Evolutionary conservation across 1,140 invertebrate genomes (phyloP), one percentile per base, ranked within the genome.

Genomic region (Papilio polyxenes): DNA sequence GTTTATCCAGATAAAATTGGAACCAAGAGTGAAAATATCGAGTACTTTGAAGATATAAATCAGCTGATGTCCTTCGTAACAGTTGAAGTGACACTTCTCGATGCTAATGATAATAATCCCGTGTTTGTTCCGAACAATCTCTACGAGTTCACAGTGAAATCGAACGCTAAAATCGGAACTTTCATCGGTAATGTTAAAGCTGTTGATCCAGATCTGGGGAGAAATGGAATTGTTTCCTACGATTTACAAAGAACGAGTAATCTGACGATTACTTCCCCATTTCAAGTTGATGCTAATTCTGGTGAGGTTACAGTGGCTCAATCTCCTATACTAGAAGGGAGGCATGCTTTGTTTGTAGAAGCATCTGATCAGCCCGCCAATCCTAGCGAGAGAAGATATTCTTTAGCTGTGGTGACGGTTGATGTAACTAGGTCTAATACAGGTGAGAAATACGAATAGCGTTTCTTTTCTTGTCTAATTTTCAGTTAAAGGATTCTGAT

Each of bases 101-200:
- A 98, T 90, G 97, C 97, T 10, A 98, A 98, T 91, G 98, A 98
- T 83, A 98, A 98, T 87, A 98, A 97, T 87, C 98, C 98, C 0
- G 96, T 96, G 10, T 98, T 98, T 88, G 95, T 97, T 15, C 97
- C 97, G 1, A 96, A 96, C 69, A 98, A 98, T 90, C 92, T 98
- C 0, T 98, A 98, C 87, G 96, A 97, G 83, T 97, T 98, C 82
- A 95, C 96, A 51, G 95, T 97, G 0, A 96, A 95, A 72, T 96
- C 96, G 17, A 96, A 97, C 81, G 95, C 96, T 1, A 95, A 96
- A 82, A 89, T 96, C 40, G 96, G 96, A 8, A 96, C 96, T 37
- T 94, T 96, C 13, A 96, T 98, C 37, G 97, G 97, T 0, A 96
- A 96, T 92, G 96, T 97, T 0, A 95, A 96, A 82, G 98, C 98